phyloP scores from a whole-genome alignment of 1,140 invertebrate genomes.

The Halesus radiatus region DNA sequence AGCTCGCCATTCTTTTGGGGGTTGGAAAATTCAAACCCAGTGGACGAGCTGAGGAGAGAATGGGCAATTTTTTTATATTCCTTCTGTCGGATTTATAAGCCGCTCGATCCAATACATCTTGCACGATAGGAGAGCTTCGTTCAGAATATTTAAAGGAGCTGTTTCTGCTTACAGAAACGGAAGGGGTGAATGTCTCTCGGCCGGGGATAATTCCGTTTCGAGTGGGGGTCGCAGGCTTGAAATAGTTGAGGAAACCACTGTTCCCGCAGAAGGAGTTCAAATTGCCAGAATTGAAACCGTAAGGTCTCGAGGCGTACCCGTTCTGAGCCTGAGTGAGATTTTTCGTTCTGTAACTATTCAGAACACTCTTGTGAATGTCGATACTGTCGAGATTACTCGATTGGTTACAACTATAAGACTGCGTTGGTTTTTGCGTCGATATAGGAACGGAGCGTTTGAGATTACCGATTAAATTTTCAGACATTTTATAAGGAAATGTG shows the following conservation, averaged over 20 bases:
- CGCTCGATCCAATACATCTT: constrained; percentile 37
- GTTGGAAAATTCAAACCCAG: constrained; percentile 53
- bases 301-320: constrained; percentile 28
- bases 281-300: constrained; percentile 54
- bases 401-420: constrained; percentile 33
- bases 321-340: constrained; percentile 7
- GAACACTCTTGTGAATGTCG: constrained; percentile 32
- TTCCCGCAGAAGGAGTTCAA: constrained; percentile 48
- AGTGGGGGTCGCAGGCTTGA: constrained; percentile 40
- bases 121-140: constrained; percentile 27
- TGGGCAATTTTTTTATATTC: constrained; percentile 50
- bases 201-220: constrained; percentile 29
- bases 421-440: constrained; percentile 43
- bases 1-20: constrained; percentile 52
- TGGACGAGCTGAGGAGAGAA: constrained; percentile 52
- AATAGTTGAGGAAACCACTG: constrained; percentile 48
- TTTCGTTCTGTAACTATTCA: constrained; percentile 34
- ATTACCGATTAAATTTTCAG: constrained; percentile 46
- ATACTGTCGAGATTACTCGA: constrained; percentile 21
- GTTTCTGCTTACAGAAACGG: constrained; percentile 25
- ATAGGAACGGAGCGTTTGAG: constrained; percentile 53
- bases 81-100: constrained; percentile 43
- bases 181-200: background rate
- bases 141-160: constrained; percentile 46
- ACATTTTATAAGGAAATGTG: constrained; percentile 48